Conservation (phyloP, 2,888 invertebrate species). For the Eledone cirrhosa region DNA sequence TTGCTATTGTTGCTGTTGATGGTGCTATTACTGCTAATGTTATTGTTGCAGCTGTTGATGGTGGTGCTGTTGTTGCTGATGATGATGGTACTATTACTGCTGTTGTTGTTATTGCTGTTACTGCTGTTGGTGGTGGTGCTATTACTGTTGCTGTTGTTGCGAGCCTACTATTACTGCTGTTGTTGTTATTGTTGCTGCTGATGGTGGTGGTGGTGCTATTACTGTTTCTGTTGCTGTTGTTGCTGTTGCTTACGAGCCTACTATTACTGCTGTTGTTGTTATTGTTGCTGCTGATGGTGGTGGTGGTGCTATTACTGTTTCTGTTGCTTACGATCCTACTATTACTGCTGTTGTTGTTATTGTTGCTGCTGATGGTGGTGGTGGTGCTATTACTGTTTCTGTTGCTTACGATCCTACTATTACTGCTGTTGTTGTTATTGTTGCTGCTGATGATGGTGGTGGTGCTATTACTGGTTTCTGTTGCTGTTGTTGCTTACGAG, state of each 20-base stretch:
- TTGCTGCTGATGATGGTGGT: not conserved
- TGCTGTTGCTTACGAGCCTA: not conserved
- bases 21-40: too few relatives aligned
- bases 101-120: conserved; percentile 30
- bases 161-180: too few relatives aligned
- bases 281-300: not conserved
- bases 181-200: not conserved
- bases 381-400: too few relatives aligned
- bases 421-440: not conserved
- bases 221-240: not conserved
- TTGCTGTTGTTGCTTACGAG: not conserved
- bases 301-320: too few relatives aligned
- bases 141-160: too few relatives aligned
- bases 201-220: not conserved
- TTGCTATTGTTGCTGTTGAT: too few relatives aligned
- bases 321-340: too few relatives aligned
- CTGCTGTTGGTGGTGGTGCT: conserved; percentile 20
- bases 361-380: conserved; percentile 6
- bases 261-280: conserved; percentile 15
- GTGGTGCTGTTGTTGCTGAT: not conserved
- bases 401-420: too few relatives aligned
- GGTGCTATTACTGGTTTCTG: not conserved
- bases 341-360: too few relatives aligned
- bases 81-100: not conserved
- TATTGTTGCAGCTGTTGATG: conserved; percentile 10